Evolutionary conservation across 2,888 invertebrate species (phyloP), one percentile per base, ranked within the genome.

Genomic region (Oeneis ivallda): DNA sequence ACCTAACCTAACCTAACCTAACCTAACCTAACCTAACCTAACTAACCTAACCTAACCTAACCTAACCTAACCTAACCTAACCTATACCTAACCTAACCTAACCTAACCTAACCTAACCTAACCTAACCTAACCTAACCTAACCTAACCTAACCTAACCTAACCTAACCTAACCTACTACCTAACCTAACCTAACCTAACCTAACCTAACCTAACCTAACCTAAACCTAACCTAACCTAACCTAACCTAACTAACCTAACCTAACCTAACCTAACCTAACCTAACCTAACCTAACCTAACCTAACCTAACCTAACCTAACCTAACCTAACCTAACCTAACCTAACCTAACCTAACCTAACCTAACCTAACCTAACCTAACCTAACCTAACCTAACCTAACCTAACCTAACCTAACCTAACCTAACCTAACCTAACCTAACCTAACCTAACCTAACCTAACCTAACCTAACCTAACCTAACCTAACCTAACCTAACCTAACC

Each of bases 271-370:
- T 67, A 70, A 65, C 67, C 67, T 65, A 70, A 65, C 70, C 67
- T 65, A 70, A 65, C 67, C 65, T 67, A 70, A 70, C 67, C 67
- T 67, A 67, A 70, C 67, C 67, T 70, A 67, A 67, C 67, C 67
- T 70, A 67, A 67, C 67, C 70, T 67, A 67, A 66, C 67, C 69
- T 69, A 69, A 69, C 69, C 69, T 69, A 69, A 69, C 69, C 68
- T 69, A 69, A 69, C 69, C 69, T 69, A 71, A 71, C 71, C 71
- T 70, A 71, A 72, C 72, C 34, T 71, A 71, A 72, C 72, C 70
- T 71, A 71, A 71, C 70, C 70, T 70, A 70, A 71, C 72, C 71
- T 72, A 71, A 73, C 71, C 72, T 68, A 70, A 72, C 70, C 72
- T 70, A 64, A 67, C 64, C 67, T 64, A 67, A 67, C 67, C 67